Evolutionary conservation across 2,888 invertebrate species (phyloP), one percentile per base, ranked within the genome.

Genomic region (Chymomyza procnemis): DNA sequence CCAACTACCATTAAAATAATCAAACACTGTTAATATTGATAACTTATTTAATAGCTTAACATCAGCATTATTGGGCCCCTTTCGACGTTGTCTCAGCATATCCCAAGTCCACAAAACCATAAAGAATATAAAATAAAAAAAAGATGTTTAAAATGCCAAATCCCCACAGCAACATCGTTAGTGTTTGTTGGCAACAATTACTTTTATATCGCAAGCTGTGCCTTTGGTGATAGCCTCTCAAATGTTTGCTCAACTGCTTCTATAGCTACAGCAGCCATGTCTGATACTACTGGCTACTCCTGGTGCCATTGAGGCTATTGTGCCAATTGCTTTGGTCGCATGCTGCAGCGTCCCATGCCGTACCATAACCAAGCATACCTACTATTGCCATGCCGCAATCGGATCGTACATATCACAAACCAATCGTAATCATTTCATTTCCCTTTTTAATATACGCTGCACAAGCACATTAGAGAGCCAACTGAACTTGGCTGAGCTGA

Each of bases 351-450:
- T 12, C 9, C 34, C 34, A 41, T 41, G 0, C 34, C 34, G 12
- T 41, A 12, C 34, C 34, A 41, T 4, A 41, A 3, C 34, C 22
- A 22, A 2, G 9, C 9, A 9, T 41, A 41, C 34, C 12, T 41
- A 41, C 34, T 41, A 41, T 41, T 41, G 34, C 34, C 34, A 41
- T 54, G 21, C 64, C 64, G 69, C 69, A 70, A 64, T 71, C 60
- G 71, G 66, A 71, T 58, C 34, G 34, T 41, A 41, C 34, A 41
- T 41, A 41, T 70, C 66, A 71, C 57, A 65, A 66, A 71, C 75
- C 84, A 81, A 79, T 85, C 75, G 86, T 82, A 87, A 84, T 85
- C 86, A 87, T 81, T 87, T 81, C 86, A 85, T 85, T 85, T 86
- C 81, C 84, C 86, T 81, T 85, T 87, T 85, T 84, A 85, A 85